Percentiles rank a stretch among this genome's conserved stretches.
Conservation (phyloP, 2,113 vertebrate genomes). For the Triplophysa rosa region DNA sequence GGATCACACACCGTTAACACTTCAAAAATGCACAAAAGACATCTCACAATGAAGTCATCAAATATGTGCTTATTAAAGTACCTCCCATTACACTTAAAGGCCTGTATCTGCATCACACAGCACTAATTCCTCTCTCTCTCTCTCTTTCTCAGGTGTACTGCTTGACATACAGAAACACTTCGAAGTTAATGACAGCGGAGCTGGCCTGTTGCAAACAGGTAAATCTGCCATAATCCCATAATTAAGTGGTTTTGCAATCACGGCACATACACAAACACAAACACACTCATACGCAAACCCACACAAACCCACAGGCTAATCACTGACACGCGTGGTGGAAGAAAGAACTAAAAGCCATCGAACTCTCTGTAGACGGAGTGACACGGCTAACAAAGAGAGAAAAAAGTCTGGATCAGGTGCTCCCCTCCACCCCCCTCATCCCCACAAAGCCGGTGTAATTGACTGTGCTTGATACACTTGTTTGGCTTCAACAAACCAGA, state of each 20-base stretch:
- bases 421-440: neutral
- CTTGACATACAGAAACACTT: constrained; percentile 89
- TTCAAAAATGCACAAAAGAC: constrained; percentile 2
- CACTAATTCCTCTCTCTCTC: constrained; percentile 21
- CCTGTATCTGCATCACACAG: neutral
- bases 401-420: constrained; percentile 41
- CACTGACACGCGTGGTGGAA: constrained; percentile 36
- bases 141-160: constrained; percentile 80
- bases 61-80: neutral
- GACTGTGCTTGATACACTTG: constrained; percentile 37
- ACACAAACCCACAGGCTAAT: constrained; percentile 28
- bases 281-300: constrained; percentile 9
- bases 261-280: constrained; percentile 17
- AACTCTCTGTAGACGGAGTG: constrained; percentile 40
- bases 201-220: constrained; percentile 93
- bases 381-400: constrained; percentile 42
- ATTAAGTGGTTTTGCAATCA: constrained; percentile 47
- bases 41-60: neutral
- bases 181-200: constrained; percentile 80
- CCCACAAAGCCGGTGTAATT: constrained; percentile 40
- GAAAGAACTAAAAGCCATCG: constrained; percentile 32
- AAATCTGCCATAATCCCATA: constrained; percentile 63
- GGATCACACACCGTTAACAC: neutral
- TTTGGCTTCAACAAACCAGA: constrained; percentile 11
- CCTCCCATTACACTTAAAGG: neutral